These are phyloP conservation scores for Cabera pusaria DNA, from an alignment of 2,888 invertebrate genomes.

Conservation along the genomic window DNA sequence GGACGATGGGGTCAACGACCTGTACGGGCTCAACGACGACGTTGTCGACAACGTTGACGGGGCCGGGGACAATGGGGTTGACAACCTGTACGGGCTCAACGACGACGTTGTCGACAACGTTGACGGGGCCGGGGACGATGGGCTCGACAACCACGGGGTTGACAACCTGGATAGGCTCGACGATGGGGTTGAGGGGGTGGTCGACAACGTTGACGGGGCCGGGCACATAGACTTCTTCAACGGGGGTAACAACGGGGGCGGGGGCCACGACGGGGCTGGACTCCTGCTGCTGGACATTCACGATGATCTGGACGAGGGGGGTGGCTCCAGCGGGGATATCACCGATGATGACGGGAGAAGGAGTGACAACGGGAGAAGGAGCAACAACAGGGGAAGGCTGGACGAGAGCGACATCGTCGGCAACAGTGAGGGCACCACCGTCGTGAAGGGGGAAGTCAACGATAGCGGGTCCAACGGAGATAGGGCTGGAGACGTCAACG, in stretches of 20 bases:
- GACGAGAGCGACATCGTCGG: conserved; percentile 21
- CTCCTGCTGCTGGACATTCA: conserved; percentile 25
- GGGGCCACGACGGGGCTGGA: conserved; percentile 24
- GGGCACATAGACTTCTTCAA: conserved; percentile 23
- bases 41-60: conserved; percentile 14
- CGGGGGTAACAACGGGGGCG: conserved; percentile 27
- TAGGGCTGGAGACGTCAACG: conserved; percentile 31
- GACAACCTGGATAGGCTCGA: conserved; percentile 19
- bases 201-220: conserved; percentile 30
- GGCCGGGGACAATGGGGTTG: conserved; percentile 8
- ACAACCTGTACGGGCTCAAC: conserved; percentile 12
- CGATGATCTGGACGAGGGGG: conserved; percentile 33
- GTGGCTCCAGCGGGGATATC: conserved; percentile 19
- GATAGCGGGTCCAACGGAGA: conserved; percentile 22
- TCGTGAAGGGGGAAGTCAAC: conserved; percentile 24
- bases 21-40: conserved; percentile 27
- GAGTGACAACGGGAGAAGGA: conserved; percentile 21
- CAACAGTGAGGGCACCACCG: too few species aligned
- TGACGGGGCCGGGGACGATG: conserved; percentile 18
- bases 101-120: conserved; percentile 7
- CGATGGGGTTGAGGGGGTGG: conserved; percentile 16
- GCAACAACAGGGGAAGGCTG: conserved; percentile 12
- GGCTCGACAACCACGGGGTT: conserved; percentile 28
- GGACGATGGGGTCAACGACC: conserved; percentile 26
- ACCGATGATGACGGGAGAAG: conserved; percentile 25